Evolutionary conservation across 2,888 invertebrate species (phyloP), one percentile per base, ranked within the genome.

Genomic region (Tribolium freemani): DNA sequence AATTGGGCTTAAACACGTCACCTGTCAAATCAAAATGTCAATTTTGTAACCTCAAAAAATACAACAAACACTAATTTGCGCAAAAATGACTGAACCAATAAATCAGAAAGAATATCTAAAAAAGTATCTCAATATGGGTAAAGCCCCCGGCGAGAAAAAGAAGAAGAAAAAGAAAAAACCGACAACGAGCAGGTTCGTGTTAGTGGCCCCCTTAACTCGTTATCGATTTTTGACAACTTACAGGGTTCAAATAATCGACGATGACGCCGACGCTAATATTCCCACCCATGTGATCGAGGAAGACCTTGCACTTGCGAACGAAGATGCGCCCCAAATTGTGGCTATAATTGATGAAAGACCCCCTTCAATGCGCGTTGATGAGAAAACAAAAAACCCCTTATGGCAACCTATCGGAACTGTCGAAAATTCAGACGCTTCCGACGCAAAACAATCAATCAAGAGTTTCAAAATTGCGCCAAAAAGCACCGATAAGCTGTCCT

Each of bases 271-370:
- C 1, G 89, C 90, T 66, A 87, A 91, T 26, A 88, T 90, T 31
- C 86, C 91, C 0, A 84, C 91, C 0, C 90, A 91, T 16, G 90
- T 91, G 48, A 90, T 90, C 72, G 91, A 91, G 78, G 86, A 92
- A 45, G 93, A 94, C 63, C 92, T 94, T 63, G 89, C 94, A 1
- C 89, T 92, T 53, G 89, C 92, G 66, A 90, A 90, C n/a, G 97
- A 98, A 82, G 96, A 97, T 85, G 95, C 94, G 0, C 98, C 98
- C 0, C 94, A 94, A 84, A 93, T 98, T 75, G 97, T 94, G 0
- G 96, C 94, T 0, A 90, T 97, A 61, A 90, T 96, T 57, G 97
- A 97, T 83, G 96, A 97, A 54, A 85, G 94, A 77, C 93, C 94
- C 0, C 88, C 91, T 64, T 91, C 93, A 75, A 79, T 94, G 6